A percentile compares a stretch with the other conserved stretches of the same genome.
Evolutionary conservation across 2,797 vertebrate species (phyloP).

Genomic region (Allobates femoralis): DNA sequence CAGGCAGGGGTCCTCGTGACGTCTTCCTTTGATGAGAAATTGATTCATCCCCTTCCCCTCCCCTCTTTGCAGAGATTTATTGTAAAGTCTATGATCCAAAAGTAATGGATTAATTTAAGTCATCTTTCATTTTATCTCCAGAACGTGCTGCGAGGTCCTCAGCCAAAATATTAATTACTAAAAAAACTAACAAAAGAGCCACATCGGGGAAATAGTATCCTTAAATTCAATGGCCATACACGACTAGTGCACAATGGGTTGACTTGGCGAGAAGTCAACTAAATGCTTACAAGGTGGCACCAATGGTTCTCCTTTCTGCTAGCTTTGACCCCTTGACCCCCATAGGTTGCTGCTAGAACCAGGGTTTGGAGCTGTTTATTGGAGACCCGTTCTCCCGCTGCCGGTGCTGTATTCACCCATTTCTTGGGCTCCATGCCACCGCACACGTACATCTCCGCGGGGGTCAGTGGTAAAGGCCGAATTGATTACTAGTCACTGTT

Average conservation of each 20-base stretch:
- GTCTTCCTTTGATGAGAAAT: constrained; percentile 6
- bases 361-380: too few relatives aligned
- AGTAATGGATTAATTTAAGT: constrained; percentile 48
- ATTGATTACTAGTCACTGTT: too few relatives aligned
- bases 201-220: neutral
- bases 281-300: neutral
- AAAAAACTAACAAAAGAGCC: neutral
- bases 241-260: neutral
- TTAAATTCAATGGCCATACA: neutral
- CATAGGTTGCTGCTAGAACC: too few relatives aligned
- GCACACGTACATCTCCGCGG: too few relatives aligned
- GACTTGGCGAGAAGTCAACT: neutral
- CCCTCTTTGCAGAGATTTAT: neutral
- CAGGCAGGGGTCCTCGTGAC: neutral
- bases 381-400: too few relatives aligned
- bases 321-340: too few relatives aligned
- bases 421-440: too few relatives aligned
- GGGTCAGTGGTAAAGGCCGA: too few relatives aligned
- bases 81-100: constrained; percentile 5
- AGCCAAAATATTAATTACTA: neutral
- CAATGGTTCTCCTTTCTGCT: too few relatives aligned
- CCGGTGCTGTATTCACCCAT: too few relatives aligned
- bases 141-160: neutral
- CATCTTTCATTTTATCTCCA: constrained; percentile 2
- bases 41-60: constrained; percentile 20